Evolutionary conservation across 2,888 invertebrate genomes (phyloP).

Genomic region (Lordiphosa fenestrarum): DNA sequence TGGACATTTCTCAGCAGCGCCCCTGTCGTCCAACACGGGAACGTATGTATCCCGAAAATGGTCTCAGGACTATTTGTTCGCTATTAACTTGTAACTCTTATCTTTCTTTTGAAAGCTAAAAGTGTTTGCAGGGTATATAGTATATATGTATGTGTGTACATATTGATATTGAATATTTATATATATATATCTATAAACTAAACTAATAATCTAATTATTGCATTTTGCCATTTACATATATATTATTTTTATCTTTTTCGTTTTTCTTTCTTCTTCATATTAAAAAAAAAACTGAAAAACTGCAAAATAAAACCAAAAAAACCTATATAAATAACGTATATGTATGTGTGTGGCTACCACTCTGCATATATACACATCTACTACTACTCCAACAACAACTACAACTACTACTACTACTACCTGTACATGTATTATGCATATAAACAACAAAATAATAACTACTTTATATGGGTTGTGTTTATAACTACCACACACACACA

Average conservation of each 20-base stretch:
- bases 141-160: slow-evolving; percentile 60
- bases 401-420: slow-evolving; percentile 55
- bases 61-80: too few relatives aligned
- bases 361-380: slow-evolving; percentile 73
- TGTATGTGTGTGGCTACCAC: slow-evolving; percentile 71
- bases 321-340: slow-evolving; percentile 72
- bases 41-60: too few relatives aligned
- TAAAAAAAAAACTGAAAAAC: slow-evolving; percentile 60
- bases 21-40: too few relatives aligned
- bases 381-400: slow-evolving; percentile 53
- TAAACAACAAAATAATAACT: slow-evolving; percentile 54
- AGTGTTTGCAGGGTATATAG: slow-evolving; percentile 16
- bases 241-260: slow-evolving; percentile 80
- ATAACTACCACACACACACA: slow-evolving; percentile 66
- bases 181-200: slow-evolving; percentile 72
- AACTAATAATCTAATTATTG: slow-evolving; percentile 79
- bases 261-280: slow-evolving; percentile 80
- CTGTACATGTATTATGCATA: slow-evolving; percentile 77
- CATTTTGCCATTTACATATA: slow-evolving; percentile 80
- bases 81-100: too few relatives aligned
- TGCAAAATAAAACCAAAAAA: slow-evolving; percentile 54
- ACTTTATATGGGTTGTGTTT: slow-evolving; percentile 76
- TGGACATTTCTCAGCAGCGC: too few relatives aligned
- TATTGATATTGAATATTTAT: slow-evolving; percentile 62
- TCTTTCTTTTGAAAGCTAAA: too few relatives aligned